phyloP scores from a whole-genome alignment of 2,113 vertebrate genomes.

The Seriola aureovittata region DNA sequence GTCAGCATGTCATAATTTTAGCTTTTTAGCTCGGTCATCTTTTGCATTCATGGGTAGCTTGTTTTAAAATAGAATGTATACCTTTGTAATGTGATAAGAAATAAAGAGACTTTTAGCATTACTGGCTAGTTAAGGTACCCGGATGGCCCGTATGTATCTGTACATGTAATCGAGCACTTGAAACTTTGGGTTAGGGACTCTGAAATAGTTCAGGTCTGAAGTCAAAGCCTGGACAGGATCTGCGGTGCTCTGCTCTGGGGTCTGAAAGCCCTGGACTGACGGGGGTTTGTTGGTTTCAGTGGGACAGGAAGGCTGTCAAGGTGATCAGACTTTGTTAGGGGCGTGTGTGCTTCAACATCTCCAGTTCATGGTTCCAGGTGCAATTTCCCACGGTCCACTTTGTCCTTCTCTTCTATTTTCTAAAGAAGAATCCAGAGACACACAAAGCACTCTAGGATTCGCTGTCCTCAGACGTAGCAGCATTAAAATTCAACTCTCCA shows the following conservation, averaged over 20 bases:
- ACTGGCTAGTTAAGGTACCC: conserved; percentile 53
- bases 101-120: conserved; percentile 39
- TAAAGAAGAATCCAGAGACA: conserved; percentile 34
- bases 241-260: conserved; percentile 35
- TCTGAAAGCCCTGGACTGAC: conserved; percentile 34
- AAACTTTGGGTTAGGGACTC: conserved; percentile 36
- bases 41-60: conserved; percentile 49
- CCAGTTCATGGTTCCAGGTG: conserved; percentile 28
- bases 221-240: conserved; percentile 27
- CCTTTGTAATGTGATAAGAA: conserved; percentile 43
- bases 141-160: conserved; percentile 43
- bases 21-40: conserved; percentile 15
- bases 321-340: conserved; percentile 44
- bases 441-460: conserved; percentile 5
- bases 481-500: conserved; percentile 60
- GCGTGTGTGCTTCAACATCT: conserved; percentile 48
- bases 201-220: conserved; percentile 24
- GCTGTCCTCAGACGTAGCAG: conserved; percentile 59
- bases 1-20: conserved; percentile 37
- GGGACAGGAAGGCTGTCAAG: conserved; percentile 62
- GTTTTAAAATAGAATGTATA: conserved; percentile 42
- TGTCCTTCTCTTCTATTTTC: conserved; percentile 44
- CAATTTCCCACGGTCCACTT: conserved; percentile 30
- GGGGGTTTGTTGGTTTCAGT: conserved; percentile 24
- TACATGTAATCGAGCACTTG: conserved; percentile 48